Base-by-base conservation (phyloP, 1,140 invertebrate genomes). In the Diprion similis region DNA sequence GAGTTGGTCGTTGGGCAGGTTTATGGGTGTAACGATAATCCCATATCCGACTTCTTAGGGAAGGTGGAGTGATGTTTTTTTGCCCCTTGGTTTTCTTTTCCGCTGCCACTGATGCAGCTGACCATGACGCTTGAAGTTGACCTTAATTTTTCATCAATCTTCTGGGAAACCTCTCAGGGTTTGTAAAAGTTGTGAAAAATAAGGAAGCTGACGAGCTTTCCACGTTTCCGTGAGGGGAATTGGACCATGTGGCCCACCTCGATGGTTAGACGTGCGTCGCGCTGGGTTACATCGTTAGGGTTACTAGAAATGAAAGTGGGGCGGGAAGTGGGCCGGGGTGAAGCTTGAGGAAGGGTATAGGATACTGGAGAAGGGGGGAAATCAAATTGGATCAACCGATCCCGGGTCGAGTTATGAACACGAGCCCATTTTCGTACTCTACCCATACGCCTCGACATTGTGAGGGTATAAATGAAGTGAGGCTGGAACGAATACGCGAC, bases 381-480 rank as follows among this genome's bases (percentile, higher is more conserved):
- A 76, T 81, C 77, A 82, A 83, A 84, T 80, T 83, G 80, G 80
- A 81, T 84, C 79, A 82, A 78, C 76, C 76, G 78, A 82, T 83
- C 79, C 78, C 75, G 78, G 77, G 73, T 81, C 80, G 78, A 77
- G 77, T 82, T 82, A 82, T 80, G 75, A 81, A 78, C 78, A 77
- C 72, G 74, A 78, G 75, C 75, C 51, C 51, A 59, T 17, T 59
- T 17, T 13, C n/a, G 51, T 59, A 59, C 51, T 59, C 51, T 59
- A 59, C 51, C 51, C 51, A 3, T 37, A 37, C 24, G 51, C 11
- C n/a, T 17, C 51, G 11, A 59, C 51, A 10, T 59, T 59, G 11
- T 59, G 51, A 59, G 51, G 51, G 51, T 59, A 59, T 59, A 59
- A 59, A 59, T 59, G 51, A 59, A 59, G 51, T 59, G 51, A 59